Evolutionary conservation across 2,888 invertebrate species (phyloP).

Genomic region (Osmoderma eremita): DNA sequence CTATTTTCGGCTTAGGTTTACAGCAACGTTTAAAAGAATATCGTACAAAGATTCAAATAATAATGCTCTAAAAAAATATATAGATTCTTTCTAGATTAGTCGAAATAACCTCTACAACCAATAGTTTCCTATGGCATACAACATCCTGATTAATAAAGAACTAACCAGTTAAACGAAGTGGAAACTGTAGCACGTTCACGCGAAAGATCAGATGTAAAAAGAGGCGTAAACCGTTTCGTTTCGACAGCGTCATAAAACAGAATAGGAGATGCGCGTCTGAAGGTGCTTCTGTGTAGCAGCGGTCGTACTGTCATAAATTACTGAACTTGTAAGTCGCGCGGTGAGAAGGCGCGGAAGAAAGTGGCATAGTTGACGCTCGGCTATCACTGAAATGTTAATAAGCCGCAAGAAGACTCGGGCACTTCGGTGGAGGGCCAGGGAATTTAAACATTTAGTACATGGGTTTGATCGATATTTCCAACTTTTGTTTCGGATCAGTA

Average conservation of each 20-base stretch:
- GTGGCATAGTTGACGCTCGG: conserved; percentile 20
- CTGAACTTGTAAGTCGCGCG: conserved; percentile 20
- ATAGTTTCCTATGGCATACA: not conserved
- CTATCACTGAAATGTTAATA: conserved; percentile 24
- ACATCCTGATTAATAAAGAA: conserved; percentile 15
- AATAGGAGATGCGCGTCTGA: conserved; percentile 10
- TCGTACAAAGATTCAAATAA: too few relatives aligned
- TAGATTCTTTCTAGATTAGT: conserved; percentile 17
- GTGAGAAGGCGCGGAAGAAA: conserved; percentile 14
- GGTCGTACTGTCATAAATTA: conserved; percentile 28
- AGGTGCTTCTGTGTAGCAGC: not conserved
- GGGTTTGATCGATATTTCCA: too few relatives aligned
- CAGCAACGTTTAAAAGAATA: too few relatives aligned
- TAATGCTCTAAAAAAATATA: too few relatives aligned
- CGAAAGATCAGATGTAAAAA: conserved; percentile 20
- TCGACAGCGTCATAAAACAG: conserved; percentile 13
- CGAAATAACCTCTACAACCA: not conserved
- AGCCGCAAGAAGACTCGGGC: not conserved
- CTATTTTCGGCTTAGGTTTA: too few relatives aligned
- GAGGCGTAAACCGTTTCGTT: conserved; percentile 24
- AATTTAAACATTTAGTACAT: too few relatives aligned
- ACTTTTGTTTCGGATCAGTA: too few relatives aligned
- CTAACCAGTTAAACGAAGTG: conserved; percentile 2
- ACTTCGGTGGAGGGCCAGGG: too few relatives aligned
- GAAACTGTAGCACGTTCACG: conserved; percentile 3